Evolutionary conservation across 2,888 invertebrate species (phyloP).

Genomic region (Drosophila setosimentum): DNA sequence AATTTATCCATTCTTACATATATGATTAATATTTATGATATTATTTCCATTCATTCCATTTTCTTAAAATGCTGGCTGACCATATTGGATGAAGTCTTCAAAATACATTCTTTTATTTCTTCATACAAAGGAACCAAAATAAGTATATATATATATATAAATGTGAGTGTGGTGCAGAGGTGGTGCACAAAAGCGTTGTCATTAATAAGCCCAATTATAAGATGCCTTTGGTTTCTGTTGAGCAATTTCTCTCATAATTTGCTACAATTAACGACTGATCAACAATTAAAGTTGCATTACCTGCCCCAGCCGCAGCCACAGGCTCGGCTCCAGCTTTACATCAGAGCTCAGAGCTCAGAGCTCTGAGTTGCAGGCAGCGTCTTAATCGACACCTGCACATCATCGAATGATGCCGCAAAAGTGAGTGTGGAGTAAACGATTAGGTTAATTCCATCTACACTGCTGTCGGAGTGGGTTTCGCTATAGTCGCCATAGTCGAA

Average conservation of each 20-base stretch:
- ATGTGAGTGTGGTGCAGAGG: slow-evolving; percentile 21
- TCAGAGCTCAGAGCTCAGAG: not conserved
- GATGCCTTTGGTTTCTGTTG: slow-evolving; percentile 53
- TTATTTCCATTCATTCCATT: rapidly evolving
- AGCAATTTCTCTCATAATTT: slow-evolving; percentile 72
- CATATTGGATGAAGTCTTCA: not conserved
- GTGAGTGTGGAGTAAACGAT: slow-evolving; percentile 69
- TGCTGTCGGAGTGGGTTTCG: slow-evolving; percentile 20
- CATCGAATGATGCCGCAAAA: slow-evolving; percentile 67
- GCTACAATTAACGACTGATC: slow-evolving; percentile 79
- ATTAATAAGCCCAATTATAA: slow-evolving; percentile 71
- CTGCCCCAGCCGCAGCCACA: slow-evolving; percentile 32
- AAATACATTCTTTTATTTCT: not conserved
- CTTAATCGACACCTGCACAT: slow-evolving; percentile 68
- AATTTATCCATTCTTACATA: not conserved
- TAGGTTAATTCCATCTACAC: slow-evolving; percentile 26
- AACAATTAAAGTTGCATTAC: slow-evolving; percentile 77
- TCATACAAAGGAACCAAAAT: not conserved
- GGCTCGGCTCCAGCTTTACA: not conserved
- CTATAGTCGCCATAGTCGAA: slow-evolving; percentile 8
- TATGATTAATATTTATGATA: not conserved
- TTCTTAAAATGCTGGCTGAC: not conserved
- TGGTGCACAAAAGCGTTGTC: slow-evolving; percentile 68
- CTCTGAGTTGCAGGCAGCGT: slow-evolving; percentile 20
- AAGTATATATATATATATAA: not conserved